Base-by-base conservation (phyloP, 2,797 vertebrate genomes). In the Spheniscus humboldti region DNA sequence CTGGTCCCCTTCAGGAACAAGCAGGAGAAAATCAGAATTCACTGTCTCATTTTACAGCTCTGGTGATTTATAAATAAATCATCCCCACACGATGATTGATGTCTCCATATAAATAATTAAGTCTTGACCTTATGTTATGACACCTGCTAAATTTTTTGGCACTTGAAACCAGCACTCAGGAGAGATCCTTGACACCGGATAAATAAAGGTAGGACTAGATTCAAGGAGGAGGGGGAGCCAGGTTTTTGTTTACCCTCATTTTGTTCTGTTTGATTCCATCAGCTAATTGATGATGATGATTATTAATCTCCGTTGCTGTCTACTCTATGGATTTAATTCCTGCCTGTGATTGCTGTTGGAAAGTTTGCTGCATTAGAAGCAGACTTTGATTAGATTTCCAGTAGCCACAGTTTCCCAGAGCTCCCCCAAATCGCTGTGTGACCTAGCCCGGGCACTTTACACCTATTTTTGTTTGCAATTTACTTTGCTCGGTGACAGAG, bases 71-170 rank as follows among this genome's bases (percentile, higher is more conserved):
- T 96, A 98, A 97, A 98, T 96, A 97, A 98, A 97, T 96, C 95
- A 97, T 94, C 87, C 24, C 18, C 89, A 37, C 74, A 35, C 5
- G 43, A 82, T 97, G 97, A 98, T 88, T 96, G 98, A 98, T 98
- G 97, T 94, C 90, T 95, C 90, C 83, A 91, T 94, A 97, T 98
- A 98, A 98, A 98, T 98, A 98, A 98, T 98, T 98, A 98, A 98
- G 97, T 90, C 92, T 94, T 98, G 98, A 98, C 98, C 98, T 98
- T 97, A 97, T 95, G 96, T 98, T 97, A 96, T 96, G 96, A 97
- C 96, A 97, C 97, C 97, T 97, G 97, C 97, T 97, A 97, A 95
- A 95, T 97, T 96, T 97, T 97, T 95, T 72, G 85, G 82, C 76
- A n/a, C 66, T 88, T 43, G 95, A 92, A 97, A 96, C 63, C 87